Percentiles rank a stretch among this genome's conserved stretches.
Conservation (phyloP, 2,888 invertebrate species). For the Eudemis profundana region DNA sequence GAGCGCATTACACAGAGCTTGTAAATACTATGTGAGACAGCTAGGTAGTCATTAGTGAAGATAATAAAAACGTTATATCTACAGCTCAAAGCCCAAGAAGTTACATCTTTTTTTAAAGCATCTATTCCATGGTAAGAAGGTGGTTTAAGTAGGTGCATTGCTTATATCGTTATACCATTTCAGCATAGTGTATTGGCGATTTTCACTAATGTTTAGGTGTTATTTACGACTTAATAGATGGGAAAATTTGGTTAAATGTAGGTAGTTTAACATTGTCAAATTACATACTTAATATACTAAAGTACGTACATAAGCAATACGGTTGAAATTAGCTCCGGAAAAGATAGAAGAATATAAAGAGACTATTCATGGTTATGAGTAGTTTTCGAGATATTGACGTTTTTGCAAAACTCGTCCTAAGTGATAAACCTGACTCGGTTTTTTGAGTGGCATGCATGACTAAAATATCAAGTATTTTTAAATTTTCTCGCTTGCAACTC, state of each 20-base stretch:
- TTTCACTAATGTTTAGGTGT: slow-evolving; percentile 27
- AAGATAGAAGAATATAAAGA: too few relatives aligned
- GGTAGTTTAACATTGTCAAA: neutral
- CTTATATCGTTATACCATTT: neutral
- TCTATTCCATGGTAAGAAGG: neutral
- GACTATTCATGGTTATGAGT: too few relatives aligned
- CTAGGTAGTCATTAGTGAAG: too few relatives aligned
- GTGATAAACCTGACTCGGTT: too few relatives aligned
- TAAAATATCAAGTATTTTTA: too few relatives aligned
- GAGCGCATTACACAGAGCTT: slow-evolving; percentile 25
- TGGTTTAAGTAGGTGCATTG: neutral
- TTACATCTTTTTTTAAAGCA: neutral
- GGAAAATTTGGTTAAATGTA: slow-evolving; percentile 13
- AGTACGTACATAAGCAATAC: neutral
- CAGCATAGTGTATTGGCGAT: slow-evolving; percentile 2
- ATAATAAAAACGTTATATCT: neutral
- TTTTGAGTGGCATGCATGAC: too few relatives aligned
- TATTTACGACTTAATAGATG: slow-evolving; percentile 17
- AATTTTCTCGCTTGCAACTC: too few relatives aligned
- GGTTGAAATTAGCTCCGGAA: too few relatives aligned
- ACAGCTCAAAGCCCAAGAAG: neutral
- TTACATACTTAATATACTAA: neutral
- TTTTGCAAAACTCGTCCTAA: too few relatives aligned
- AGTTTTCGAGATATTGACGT: too few relatives aligned
- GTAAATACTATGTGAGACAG: neutral